phyloP scores from a whole-genome alignment of 2,113 vertebrate genomes.

The Hippolais icterina region DNA sequence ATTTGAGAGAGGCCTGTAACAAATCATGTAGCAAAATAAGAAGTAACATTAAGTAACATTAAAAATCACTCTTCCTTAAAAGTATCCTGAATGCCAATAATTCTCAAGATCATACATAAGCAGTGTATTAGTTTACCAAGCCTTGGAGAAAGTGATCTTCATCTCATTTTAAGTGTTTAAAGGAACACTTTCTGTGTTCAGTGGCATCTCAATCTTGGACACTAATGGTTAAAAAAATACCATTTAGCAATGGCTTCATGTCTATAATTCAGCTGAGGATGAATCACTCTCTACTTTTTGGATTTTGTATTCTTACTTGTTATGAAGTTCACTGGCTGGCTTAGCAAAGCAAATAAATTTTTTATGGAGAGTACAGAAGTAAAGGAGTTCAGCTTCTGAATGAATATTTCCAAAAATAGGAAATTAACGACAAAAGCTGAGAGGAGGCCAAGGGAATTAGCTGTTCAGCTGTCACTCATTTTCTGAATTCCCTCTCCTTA shows the following conservation, averaged over 20 bases:
- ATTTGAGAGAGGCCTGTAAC: background rate
- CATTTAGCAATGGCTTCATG: background rate
- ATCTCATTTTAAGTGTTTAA: background rate
- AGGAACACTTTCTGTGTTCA: background rate
- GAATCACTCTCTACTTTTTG: conserved; percentile 12
- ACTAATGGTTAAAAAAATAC: conserved; percentile 6
- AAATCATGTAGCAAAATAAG: background rate
- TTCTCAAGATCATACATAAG: background rate
- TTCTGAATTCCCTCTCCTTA: background rate
- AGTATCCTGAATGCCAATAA: background rate
- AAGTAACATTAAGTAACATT: background rate
- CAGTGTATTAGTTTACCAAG: background rate
- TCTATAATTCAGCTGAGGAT: conserved; percentile 38
- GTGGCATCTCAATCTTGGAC: background rate
- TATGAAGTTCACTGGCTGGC: background rate
- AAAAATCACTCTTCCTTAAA: background rate
- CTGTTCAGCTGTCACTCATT: background rate
- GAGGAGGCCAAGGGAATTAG: background rate
- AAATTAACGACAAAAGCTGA: background rate
- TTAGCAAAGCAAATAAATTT: background rate
- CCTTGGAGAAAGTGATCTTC: background rate
- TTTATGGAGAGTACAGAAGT: background rate
- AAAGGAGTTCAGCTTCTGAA: conserved; percentile 12
- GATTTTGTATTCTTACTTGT: conserved; percentile 1
- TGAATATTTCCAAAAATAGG: background rate